Evolutionary conservation across 53 echinoderm and acorn worm species (phyloP).

Genomic region (Astropecten irregularis): DNA sequence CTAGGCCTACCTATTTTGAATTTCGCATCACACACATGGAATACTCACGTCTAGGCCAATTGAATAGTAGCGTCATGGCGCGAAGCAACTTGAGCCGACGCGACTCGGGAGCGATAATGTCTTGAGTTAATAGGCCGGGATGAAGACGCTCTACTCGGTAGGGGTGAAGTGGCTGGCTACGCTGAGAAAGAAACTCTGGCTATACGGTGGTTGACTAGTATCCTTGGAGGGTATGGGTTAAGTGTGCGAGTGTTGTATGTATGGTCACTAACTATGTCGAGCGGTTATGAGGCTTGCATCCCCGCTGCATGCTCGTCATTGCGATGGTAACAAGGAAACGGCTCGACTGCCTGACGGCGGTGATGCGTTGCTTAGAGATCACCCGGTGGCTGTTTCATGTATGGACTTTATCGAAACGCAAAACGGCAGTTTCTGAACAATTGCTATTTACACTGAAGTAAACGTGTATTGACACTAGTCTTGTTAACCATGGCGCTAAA

Average conservation of each 20-base stretch:
- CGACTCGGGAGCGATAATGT: no score
- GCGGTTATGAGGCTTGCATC: no score
- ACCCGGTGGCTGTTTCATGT: constrained; percentile 19
- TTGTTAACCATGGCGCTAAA: no score
- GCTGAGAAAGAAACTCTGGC: no score
- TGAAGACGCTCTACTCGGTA: neutral
- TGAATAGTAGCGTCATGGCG: constrained; percentile 37
- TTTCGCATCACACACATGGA: no score
- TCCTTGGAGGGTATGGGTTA: neutral
- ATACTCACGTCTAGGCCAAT: constrained; percentile 46
- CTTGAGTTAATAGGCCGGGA: neutral
- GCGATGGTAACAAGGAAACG: constrained; percentile 46
- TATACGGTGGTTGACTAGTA: constrained; percentile 3
- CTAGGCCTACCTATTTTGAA: no score
- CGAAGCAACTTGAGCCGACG: no score
- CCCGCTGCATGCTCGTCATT: neutral
- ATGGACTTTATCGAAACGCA: neutral
- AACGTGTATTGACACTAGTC: no score
- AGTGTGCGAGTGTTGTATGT: no score
- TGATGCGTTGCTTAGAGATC: constrained; percentile 19
- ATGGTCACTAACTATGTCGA: no score
- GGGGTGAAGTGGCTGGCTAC: neutral
- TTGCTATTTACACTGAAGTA: no score
- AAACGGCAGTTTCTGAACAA: no score
- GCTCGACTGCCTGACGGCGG: neutral